These are phyloP conservation scores for Rachycentron canadum DNA, from an alignment of 2,797 vertebrate genomes.

Conservation along the genomic window DNA sequence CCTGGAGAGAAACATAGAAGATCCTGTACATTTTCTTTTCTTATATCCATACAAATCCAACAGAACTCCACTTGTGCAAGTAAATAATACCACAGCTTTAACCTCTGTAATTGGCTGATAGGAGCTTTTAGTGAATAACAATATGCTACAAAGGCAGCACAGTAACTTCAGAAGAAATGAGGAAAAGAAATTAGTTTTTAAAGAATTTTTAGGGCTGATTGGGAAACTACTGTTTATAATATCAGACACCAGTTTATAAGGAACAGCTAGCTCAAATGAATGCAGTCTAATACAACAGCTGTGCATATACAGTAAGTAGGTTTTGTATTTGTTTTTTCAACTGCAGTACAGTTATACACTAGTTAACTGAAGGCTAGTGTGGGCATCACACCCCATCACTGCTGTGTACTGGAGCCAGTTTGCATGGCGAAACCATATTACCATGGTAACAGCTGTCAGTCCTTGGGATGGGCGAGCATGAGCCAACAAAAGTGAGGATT, in stretches of 20 bases:
- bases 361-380: conserved; percentile 5
- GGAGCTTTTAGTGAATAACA: not conserved
- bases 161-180: not conserved
- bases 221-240: too few relatives aligned
- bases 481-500: conserved; percentile 82
- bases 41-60: not conserved
- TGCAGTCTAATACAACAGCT: not conserved
- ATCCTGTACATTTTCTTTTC: not conserved
- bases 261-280: too few relatives aligned
- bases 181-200: too few relatives aligned
- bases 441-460: conserved; percentile 75
- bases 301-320: not conserved
- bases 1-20: conserved; percentile 74
- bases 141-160: not conserved
- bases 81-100: not conserved
- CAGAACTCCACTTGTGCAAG: too few relatives aligned
- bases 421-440: conserved; percentile 64
- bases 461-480: conserved; percentile 67
- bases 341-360: not conserved
- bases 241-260: too few relatives aligned
- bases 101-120: not conserved
- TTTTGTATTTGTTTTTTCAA: not conserved
- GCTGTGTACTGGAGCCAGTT: conserved; percentile 43
- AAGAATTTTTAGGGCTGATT: too few relatives aligned
- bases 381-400: conserved; percentile 31